Evolutionary conservation across 2,797 vertebrate species (phyloP).

Genomic region (Trichosurus vulpecula): DNA sequence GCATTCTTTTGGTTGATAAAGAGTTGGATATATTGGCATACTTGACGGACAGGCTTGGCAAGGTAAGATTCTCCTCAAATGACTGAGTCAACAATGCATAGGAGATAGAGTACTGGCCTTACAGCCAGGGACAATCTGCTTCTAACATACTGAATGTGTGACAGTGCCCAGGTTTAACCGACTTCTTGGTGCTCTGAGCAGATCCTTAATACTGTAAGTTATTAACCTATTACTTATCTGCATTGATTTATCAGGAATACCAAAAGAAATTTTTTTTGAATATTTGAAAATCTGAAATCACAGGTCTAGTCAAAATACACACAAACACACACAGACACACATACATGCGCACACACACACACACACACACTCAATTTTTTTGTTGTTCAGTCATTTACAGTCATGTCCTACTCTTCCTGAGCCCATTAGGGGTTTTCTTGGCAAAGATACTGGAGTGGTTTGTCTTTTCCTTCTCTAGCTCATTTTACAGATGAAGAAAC

Average conservation of each 20-base stretch:
- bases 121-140: background rate
- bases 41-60: background rate
- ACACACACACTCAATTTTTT: background rate
- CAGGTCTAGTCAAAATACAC: background rate
- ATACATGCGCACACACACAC: background rate
- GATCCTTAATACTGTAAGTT: background rate
- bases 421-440: background rate
- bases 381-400: background rate
- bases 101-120: background rate
- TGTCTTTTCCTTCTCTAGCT: background rate
- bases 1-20: background rate
- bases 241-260: background rate
- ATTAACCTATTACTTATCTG: background rate
- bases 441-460: background rate
- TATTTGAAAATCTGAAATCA: background rate
- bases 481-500: background rate
- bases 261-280: background rate
- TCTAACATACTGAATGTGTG: background rate
- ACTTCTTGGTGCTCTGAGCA: background rate
- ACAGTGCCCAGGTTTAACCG: background rate
- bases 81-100: background rate
- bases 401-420: background rate
- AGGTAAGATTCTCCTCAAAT: background rate
- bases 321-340: background rate
- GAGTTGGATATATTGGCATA: background rate